Conservation (phyloP, 1,140 invertebrate species). For the Saccostrea glomerata region DNA sequence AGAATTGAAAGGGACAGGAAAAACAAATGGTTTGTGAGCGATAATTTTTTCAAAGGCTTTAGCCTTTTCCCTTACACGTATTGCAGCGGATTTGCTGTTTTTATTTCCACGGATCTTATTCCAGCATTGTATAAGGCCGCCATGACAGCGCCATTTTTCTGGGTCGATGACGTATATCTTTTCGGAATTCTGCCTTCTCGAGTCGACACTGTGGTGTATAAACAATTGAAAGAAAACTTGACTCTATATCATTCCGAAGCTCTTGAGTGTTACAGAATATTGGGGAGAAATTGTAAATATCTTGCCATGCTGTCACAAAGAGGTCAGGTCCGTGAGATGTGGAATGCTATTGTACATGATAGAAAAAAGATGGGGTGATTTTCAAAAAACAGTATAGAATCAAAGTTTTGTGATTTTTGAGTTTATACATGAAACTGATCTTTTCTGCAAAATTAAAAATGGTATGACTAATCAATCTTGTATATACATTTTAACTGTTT, state of each 20-base stretch:
- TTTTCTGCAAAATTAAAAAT: no score
- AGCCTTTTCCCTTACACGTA: slow-evolving; percentile 59
- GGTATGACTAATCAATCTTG: no score
- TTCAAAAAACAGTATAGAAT: no score
- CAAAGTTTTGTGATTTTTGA: no score
- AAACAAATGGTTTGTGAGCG: slow-evolving; percentile 60
- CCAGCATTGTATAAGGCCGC: not conserved
- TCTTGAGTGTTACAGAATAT: not conserved
- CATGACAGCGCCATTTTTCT: not conserved
- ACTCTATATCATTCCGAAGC: not conserved
- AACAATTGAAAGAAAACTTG: not conserved
- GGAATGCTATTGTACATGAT: slow-evolving; percentile 42
- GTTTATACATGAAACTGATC: no score
- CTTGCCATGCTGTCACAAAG: slow-evolving; percentile 44
- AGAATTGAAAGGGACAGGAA: slow-evolving; percentile 56
- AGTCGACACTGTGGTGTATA: not conserved
- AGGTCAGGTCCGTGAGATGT: slow-evolving; percentile 42
- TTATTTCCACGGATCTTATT: slow-evolving; percentile 38
- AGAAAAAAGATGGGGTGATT: not conserved
- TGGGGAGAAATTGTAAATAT: not conserved
- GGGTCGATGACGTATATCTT: slow-evolving; percentile 24
- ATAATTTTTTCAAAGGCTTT: slow-evolving; percentile 52
- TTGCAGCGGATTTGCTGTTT: slow-evolving; percentile 20
- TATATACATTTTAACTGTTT: no score
- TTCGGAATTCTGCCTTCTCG: not conserved